Percentiles rank a stretch among this genome's conserved stretches.
Evolutionary conservation across 2,797 vertebrate genomes (phyloP).

Genomic region (Clarias platycephalus): DNA sequence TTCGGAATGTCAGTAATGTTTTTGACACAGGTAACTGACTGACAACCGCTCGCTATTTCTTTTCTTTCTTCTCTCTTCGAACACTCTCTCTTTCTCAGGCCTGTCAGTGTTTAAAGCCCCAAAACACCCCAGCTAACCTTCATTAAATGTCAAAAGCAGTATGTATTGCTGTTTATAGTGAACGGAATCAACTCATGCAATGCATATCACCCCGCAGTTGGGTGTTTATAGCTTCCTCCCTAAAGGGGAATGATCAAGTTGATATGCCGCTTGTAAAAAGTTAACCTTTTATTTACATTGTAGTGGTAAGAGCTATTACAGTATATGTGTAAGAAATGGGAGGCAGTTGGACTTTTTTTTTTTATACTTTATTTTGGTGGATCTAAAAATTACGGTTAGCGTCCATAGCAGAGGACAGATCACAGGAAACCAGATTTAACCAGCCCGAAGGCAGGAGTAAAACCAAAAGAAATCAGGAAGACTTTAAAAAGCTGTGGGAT

Average conservation of each 20-base stretch:
- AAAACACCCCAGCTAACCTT: constrained; percentile 49
- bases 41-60: constrained; percentile 4
- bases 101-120: constrained; percentile 15
- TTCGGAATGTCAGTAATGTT: constrained; percentile 26
- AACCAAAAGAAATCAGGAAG: neutral
- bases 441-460: neutral
- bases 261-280: constrained; percentile 21
- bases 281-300: constrained; percentile 33
- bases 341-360: neutral
- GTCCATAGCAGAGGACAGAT: neutral
- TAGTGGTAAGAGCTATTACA: neutral
- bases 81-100: constrained; percentile 13
- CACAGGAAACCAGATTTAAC: neutral
- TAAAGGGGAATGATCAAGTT: constrained; percentile 16
- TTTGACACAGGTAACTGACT: constrained; percentile 38
- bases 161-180: neutral
- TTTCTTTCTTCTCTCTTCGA: neutral
- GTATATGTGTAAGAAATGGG: constrained; percentile 38
- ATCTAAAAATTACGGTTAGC: neutral
- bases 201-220: neutral
- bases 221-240: constrained; percentile 29
- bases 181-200: neutral
- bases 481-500: neutral
- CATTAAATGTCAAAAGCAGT: constrained; percentile 51
- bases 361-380: constrained; percentile 2